A percentile compares a stretch with the other conserved stretches of the same genome.
Conservation (phyloP, 2,888 invertebrate species). For the Lysandra coridon region DNA sequence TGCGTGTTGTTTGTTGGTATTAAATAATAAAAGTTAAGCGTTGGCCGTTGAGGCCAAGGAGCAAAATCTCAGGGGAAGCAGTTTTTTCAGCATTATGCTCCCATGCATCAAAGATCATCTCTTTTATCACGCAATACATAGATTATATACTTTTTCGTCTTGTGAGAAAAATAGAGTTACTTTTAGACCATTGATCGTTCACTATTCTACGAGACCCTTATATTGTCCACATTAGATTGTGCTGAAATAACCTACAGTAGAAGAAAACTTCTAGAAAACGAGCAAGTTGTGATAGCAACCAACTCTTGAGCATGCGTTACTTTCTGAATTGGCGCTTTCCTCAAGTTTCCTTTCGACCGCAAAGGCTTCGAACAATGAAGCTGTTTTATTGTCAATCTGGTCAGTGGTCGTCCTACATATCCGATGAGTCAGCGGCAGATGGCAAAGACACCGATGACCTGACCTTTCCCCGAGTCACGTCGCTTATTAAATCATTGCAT, state of each 20-base stretch:
- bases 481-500: slow-evolving; percentile 26
- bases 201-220: too few relatives aligned
- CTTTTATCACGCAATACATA: background rate
- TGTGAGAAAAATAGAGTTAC: background rate
- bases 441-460: slow-evolving; percentile 27
- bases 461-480: slow-evolving; percentile 22
- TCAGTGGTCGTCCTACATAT: slow-evolving; percentile 8
- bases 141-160: background rate
- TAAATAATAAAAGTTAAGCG: too few relatives aligned
- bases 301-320: too few relatives aligned
- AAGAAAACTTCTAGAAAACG: too few relatives aligned
- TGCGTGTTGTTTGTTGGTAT: too few relatives aligned
- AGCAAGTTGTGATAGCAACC: too few relatives aligned
- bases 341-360: background rate
- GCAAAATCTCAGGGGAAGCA: too few relatives aligned
- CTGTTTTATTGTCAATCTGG: background rate
- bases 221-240: too few relatives aligned
- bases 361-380: background rate
- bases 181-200: too few relatives aligned
- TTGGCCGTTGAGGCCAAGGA: too few relatives aligned
- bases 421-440: slow-evolving; percentile 22
- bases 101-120: background rate
- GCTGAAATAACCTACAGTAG: too few relatives aligned
- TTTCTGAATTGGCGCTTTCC: background rate
- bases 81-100: background rate